Evolutionary conservation across 2,888 invertebrate species (phyloP).

Genomic region (Cosmia trapezina): DNA sequence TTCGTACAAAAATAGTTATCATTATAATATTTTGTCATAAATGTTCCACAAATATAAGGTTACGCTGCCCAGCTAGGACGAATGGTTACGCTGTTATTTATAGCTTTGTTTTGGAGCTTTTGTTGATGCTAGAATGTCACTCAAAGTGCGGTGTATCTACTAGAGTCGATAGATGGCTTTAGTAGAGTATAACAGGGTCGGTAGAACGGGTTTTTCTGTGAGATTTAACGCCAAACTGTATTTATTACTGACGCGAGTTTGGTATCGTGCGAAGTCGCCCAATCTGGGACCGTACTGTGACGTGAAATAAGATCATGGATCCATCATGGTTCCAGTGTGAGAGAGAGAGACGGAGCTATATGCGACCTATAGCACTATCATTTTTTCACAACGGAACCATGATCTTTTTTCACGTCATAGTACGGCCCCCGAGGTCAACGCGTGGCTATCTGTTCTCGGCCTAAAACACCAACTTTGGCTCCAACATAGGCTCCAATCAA

Average conservation of each 20-base stretch:
- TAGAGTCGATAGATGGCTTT: not conserved
- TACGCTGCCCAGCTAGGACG: slow-evolving; percentile 7
- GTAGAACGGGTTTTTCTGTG: slow-evolving; percentile 4
- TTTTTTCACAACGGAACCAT: too few species aligned
- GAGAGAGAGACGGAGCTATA: too few species aligned
- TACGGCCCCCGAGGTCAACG: too few species aligned
- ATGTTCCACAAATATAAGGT: not conserved
- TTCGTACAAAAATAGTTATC: slow-evolving; percentile 16
- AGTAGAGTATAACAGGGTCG: not conserved
- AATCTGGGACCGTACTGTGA: not conserved
- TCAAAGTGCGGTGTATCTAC: not conserved
- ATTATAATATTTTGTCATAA: slow-evolving; percentile 15
- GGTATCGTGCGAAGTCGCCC: too few species aligned
- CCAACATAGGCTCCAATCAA: slow-evolving; percentile 45
- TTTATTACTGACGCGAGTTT: not conserved
- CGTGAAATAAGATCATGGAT: too few species aligned
- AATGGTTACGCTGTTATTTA: slow-evolving; percentile 34
- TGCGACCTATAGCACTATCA: too few species aligned
- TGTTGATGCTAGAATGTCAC: slow-evolving; percentile 22
- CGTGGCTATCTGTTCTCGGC: not conserved
- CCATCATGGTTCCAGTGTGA: too few species aligned
- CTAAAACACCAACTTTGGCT: not conserved
- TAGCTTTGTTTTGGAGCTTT: slow-evolving; percentile 48
- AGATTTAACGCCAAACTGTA: slow-evolving; percentile 44
- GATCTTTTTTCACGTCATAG: too few species aligned